Evolutionary conservation across 2,797 vertebrate species (phyloP), one percentile per base, ranked within the genome.

Genomic region (Catostomus latipinnis): DNA sequence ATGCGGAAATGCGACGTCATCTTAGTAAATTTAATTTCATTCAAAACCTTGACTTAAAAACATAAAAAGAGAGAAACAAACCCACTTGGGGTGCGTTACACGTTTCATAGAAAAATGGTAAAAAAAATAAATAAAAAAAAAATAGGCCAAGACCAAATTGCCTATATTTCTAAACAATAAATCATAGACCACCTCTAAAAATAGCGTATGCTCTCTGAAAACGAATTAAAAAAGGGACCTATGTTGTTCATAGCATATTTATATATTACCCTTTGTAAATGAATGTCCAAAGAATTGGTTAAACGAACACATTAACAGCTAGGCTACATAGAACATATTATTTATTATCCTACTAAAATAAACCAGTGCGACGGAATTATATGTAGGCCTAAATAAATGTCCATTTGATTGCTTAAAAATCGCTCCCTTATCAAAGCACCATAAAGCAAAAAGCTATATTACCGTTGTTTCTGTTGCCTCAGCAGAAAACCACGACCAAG

Each of bases 1-100:
- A 69, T 60, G 56, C 14, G 71, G 71, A 72, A 60, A 72, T 6
- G n/a, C 2, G 48, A 49, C 22, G 45, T 8, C 52, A 48, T 57
- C 62, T 48, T 49, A 67, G 60, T 52, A 61, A 16, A 16, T 60
- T 43, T 12, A 52, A 61, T 43, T 1, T 0, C 52, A 52, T 60
- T 12, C 14, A 34, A 34, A 34, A 34, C 34, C 34, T 34, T 34
- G 34, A 34, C 34, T 34, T 34, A 34, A 34, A 34, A 4, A 34
- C 2, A 4, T 34, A 3, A 34, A 34, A 34, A 34, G 34, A 34
- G 2, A 34, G 34, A 34, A 34, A 3, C 34, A 34, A 34, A 34
- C 1, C 34, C 4, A 34, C 4, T 34, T 34, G 34, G 34, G 34
- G 3, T 34, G 34, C 34, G 3, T 34, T 34, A 34, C 34, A 34